Base-by-base conservation (phyloP, 2,888 invertebrate genomes). In the Papilio protenor region DNA sequence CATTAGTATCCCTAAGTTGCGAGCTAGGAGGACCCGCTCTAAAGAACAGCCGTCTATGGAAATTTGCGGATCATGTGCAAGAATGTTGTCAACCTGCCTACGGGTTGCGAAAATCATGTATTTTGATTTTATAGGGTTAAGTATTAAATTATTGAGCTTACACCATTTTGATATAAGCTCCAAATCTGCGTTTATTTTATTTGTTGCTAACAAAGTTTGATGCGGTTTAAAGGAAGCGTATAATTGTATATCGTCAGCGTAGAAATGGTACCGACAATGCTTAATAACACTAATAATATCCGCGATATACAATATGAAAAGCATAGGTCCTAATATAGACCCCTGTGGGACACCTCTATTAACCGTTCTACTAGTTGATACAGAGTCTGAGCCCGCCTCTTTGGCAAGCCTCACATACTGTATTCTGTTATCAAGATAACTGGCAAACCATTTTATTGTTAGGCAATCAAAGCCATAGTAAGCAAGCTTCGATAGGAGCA, bases 401-500 rank as follows among this genome's bases (percentile, higher is more conserved):
- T 21, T 49, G 14, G 45, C n/a, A 23, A 69, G 33, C 18, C 3
- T 55, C 8, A 75, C 66, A 5, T 18, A 16, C 33, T 75, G 66
- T 0, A 4, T 45, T 45, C 45, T 4, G 10, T 45, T 45, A 45
- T 45, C 45, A 10, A 45, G 45, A 45, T 45, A 45, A 45, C 45
- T 45, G 45, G 5, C 45, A 45, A 45, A 45, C 45, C 45, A 45
- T 45, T 10, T 45, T 45, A 45, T 45, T 45, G 45, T 45, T 6
- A 10, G 10, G 45, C 45, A 45, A 10, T 45, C 45, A 10, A 45
- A 45, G 45, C 45, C 45, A 45, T 45, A 45, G 45, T 45, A 57
- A 49, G 1, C 80, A 2, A 79, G 52, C 21, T 81, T 81, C 14
- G 80, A 71, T 5, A 79, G 52, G 2, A 80, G 70, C 16, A 75